These are phyloP conservation scores for Galago senegalensis DNA, from an alignment of 2,797 vertebrate genomes.

Conservation along the genomic window DNA sequence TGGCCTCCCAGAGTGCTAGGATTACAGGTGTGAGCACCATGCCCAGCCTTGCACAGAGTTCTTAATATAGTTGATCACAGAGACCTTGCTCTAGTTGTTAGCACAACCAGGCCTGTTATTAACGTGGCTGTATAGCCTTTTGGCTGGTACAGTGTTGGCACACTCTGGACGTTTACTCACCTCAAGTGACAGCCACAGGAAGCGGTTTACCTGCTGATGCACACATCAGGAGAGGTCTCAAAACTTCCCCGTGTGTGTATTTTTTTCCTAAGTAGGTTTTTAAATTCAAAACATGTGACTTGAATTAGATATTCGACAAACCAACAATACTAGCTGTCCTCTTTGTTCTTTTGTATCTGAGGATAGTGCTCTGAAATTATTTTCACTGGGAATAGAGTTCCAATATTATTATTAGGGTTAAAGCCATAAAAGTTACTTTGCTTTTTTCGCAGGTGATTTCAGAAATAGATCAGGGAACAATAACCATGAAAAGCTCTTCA, in stretches of 20 bases:
- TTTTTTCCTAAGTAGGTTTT: neutral
- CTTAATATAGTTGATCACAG: constrained; percentile 42
- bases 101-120: neutral
- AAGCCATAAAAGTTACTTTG: neutral
- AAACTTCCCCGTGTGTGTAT: neutral
- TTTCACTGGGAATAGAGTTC: constrained; percentile 41
- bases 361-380: neutral
- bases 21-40: no score
- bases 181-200: neutral
- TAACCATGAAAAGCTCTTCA: neutral
- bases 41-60: neutral
- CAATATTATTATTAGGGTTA: neutral
- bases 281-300: constrained; percentile 49
- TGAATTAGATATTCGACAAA: constrained; percentile 59
- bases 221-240: neutral
- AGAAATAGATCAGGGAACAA: neutral
- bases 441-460: neutral
- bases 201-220: no score
- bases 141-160: neutral
- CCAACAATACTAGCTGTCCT: neutral
- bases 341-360: neutral
- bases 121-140: fast-evolving
- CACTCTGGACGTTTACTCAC: neutral
- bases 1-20: no score
- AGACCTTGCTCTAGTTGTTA: neutral